Conservation (phyloP, 2,113 vertebrate species). For the Hyperoodon ampullatus region DNA sequence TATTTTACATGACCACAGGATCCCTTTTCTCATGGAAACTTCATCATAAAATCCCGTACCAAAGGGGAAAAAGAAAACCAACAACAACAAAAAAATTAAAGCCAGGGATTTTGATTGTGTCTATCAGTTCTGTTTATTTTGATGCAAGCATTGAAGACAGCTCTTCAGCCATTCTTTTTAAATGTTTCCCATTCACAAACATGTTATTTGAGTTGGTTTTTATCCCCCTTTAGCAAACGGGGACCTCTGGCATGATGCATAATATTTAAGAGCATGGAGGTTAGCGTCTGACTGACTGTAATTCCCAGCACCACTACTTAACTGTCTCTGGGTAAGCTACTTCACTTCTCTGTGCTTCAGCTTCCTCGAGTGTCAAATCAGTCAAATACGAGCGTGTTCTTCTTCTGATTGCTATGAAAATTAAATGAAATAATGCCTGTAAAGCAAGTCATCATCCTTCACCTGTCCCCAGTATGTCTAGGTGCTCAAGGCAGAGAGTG, state of each 20-base stretch:
- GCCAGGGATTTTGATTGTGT: conserved; percentile 67
- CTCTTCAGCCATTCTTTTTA: neutral
- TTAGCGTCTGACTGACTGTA: neutral
- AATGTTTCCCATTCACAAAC: conserved; percentile 40
- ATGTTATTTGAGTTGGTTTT: conserved; percentile 38
- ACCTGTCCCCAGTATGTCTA: neutral
- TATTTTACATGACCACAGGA: conserved; percentile 76
- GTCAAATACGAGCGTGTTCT: neutral
- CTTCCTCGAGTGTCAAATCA: neutral
- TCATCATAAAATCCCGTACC: conserved; percentile 71
- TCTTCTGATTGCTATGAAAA: neutral
- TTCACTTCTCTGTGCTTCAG: neutral
- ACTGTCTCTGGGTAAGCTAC: neutral
- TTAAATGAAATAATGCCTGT: neutral
- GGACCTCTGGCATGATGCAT: neutral
- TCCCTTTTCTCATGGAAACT: conserved; percentile 79
- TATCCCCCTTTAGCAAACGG: neutral
- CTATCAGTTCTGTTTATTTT: conserved; percentile 72
- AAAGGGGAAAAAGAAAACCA: neutral
- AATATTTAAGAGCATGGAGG: neutral
- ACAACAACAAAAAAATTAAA: conserved; percentile 71
- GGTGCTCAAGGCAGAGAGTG: no score
- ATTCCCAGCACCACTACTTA: neutral
- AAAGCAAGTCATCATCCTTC: neutral
- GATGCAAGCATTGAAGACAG: conserved; percentile 52